Evolutionary conservation across 2,888 invertebrate genomes (phyloP).

Genomic region (Platypus cylindrus): DNA sequence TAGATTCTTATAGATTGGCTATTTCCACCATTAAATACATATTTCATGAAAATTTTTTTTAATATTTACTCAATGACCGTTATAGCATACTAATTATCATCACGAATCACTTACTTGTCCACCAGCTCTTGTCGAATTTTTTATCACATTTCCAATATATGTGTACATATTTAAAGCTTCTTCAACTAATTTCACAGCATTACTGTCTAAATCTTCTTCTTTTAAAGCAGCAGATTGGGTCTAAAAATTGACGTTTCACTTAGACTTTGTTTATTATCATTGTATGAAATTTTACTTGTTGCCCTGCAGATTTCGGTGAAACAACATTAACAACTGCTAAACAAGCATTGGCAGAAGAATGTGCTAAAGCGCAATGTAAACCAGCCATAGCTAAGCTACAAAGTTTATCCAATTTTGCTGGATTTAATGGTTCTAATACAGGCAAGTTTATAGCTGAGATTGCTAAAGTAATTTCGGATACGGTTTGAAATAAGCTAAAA

Average conservation of each 20-base stretch:
- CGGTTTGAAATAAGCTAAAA: conserved; percentile 60
- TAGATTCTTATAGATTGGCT: no score
- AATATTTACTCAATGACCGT: no score
- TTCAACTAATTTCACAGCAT: conserved; percentile 73
- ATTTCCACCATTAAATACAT: no score
- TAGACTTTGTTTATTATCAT: no score
- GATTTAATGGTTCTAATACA: conserved; percentile 75
- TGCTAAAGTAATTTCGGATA: conserved; percentile 74
- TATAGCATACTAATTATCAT: no score
- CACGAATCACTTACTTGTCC: conserved; percentile 58
- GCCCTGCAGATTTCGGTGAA: conserved; percentile 43
- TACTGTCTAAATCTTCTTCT: conserved; percentile 69
- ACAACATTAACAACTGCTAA: conserved; percentile 44
- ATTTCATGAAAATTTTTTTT: no score
- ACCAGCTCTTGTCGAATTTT: conserved; percentile 74
- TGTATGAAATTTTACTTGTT: conserved; percentile 20
- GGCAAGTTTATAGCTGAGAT: conserved; percentile 75
- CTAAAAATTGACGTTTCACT: conserved; percentile 4
- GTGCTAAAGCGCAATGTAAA: conserved; percentile 65
- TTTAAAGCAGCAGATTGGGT: conserved; percentile 26
- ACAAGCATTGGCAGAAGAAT: conserved; percentile 47
- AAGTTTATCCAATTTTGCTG: conserved; percentile 69
- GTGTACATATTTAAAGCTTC: conserved; percentile 79
- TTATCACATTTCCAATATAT: conserved; percentile 66
- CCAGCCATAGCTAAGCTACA: conserved; percentile 74